A percentile compares a stretch with the other conserved stretches of the same genome.
Evolutionary conservation across 1,140 invertebrate genomes (phyloP).

Genomic region (Rhagoletis pomonella): DNA sequence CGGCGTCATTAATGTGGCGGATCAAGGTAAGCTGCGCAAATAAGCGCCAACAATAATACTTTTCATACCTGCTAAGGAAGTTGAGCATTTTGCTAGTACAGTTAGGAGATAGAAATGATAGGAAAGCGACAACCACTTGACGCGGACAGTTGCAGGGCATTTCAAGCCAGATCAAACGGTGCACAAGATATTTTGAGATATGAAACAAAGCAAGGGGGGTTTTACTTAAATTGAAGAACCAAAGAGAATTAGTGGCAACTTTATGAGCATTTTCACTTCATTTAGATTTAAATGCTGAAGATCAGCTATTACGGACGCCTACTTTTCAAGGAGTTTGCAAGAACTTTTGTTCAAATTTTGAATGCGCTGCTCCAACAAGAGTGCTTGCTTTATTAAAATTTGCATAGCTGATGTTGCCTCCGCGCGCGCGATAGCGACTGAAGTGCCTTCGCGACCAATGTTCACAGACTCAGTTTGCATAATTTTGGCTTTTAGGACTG

Average conservation of each 20-base stretch:
- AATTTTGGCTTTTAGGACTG: neutral
- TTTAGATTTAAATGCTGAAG: too few species aligned
- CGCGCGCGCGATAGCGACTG: neutral
- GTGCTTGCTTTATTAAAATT: too few species aligned
- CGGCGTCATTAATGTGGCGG: constrained; percentile 93
- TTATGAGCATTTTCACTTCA: too few species aligned
- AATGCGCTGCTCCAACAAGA: too few species aligned
- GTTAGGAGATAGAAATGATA: constrained; percentile 15
- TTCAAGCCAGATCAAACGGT: neutral
- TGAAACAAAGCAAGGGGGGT: too few species aligned
- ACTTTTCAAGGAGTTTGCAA: too few species aligned
- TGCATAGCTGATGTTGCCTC: neutral
- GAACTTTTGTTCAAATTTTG: too few species aligned
- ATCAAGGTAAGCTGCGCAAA: constrained; percentile 82
- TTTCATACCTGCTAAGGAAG: constrained; percentile 10
- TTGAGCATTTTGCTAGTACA: neutral
- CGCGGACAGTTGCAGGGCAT: neutral
- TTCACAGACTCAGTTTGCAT: neutral
- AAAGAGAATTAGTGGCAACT: too few species aligned
- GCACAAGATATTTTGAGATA: neutral
- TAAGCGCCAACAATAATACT: neutral
- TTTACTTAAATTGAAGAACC: too few species aligned
- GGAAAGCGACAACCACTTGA: neutral
- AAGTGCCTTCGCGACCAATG: neutral
- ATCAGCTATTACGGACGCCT: too few species aligned